phyloP scores from a whole-genome alignment of 2,888 invertebrate species.

The Leucoma salicis region DNA sequence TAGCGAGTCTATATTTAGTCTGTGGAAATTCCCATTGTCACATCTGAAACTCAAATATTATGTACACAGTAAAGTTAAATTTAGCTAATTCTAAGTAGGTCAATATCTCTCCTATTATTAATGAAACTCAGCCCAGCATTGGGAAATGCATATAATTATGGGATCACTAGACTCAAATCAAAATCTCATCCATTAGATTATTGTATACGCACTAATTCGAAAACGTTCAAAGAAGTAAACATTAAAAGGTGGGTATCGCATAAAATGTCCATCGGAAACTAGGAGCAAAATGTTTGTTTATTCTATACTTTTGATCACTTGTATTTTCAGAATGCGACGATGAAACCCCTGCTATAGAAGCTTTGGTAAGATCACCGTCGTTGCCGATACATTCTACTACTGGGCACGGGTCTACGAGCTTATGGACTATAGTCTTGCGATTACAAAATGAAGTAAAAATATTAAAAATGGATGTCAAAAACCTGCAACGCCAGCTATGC shows the following conservation, averaged over 20 bases:
- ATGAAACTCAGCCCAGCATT: no score
- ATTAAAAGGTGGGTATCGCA: slow-evolving; percentile 47
- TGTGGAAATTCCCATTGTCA: no score
- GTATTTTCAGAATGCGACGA: slow-evolving; percentile 78
- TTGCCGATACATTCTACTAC: slow-evolving; percentile 68
- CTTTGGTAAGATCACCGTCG: slow-evolving; percentile 72
- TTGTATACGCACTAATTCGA: neutral
- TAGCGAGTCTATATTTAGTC: no score
- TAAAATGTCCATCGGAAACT: slow-evolving; percentile 26
- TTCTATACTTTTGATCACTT: slow-evolving; percentile 39
- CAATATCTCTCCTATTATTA: no score
- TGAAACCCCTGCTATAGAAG: slow-evolving; percentile 64
- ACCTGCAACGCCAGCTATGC: slow-evolving; percentile 83
- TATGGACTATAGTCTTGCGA: slow-evolving; percentile 89
- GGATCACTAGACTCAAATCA: no score
- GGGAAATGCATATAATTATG: no score
- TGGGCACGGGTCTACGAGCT: slow-evolving; percentile 79
- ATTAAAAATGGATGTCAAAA: slow-evolving; percentile 83
- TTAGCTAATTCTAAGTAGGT: no score
- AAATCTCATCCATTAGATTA: no score
- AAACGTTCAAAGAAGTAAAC: no score
- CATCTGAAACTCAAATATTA: no score
- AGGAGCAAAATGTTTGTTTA: slow-evolving; percentile 17
- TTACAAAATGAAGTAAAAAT: slow-evolving; percentile 88
- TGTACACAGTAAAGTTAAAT: no score